Base-by-base conservation (phyloP, 2,797 vertebrate genomes). In the Lacerta viridis region DNA sequence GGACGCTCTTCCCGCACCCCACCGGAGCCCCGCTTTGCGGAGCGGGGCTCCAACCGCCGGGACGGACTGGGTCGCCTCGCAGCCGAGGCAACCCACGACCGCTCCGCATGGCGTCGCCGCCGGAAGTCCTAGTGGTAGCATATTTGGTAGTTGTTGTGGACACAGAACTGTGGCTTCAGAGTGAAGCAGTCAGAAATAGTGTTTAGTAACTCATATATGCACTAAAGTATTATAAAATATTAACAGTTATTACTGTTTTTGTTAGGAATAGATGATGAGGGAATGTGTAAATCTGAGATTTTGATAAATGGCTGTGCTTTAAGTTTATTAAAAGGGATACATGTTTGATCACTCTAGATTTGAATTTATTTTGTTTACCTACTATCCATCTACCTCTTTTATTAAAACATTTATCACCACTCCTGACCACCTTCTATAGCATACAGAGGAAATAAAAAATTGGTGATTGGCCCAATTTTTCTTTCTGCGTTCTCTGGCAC, bases 291-390 rank as follows among this genome's bases (percentile, higher is more conserved):
- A 50, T 66, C 83, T 92, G 18, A 68, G 85, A 46, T 89, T 90
- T 79, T 88, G 88, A 92, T 84, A 89, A 36, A 64, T 87, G 20
- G 80, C 87, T 89, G 59, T 80, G 80, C 86, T 92, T 76, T 64
- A 17, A 18, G 66, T 72, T 46, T 82, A 81, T 91, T 91, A 78
- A 87, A 87, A 69, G 20, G 7, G 27, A 75, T 83, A 43, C 25
- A 66, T n/a, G 50, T 83, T 64, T 75, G 43, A 77, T 88, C 33
- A 88, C 39, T 55, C 39, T 87, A 68, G 43, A 81, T 87, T 59
- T 59, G 43, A 55, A 72, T 87, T 71, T 80, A 55, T 81, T 87
- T 87, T 87, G 43, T 59, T 81, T 87, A 80, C 5, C 33, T 36
- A 84, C 7, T 43, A 74, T 82, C 27, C 23, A 55, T 43, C 75